A percentile compares a stretch with the other conserved stretches of the same genome.
phyloP scores from a whole-genome alignment of 2,113 vertebrate genomes.

The Scytalopus superciliaris region DNA sequence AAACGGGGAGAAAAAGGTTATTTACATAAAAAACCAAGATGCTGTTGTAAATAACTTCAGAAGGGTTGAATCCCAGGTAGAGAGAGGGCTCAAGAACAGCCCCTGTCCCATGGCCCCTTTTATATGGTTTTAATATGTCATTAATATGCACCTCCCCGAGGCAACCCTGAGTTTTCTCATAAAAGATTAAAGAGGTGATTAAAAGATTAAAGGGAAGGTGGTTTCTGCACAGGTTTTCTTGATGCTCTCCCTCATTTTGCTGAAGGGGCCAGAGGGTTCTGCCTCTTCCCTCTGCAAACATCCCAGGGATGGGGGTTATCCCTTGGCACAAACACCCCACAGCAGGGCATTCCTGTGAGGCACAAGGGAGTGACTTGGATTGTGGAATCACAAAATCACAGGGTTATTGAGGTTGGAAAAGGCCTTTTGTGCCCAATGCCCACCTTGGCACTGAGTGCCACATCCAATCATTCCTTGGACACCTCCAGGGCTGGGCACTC shows the following conservation, averaged over 20 bases:
- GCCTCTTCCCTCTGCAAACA: background rate
- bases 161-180: background rate
- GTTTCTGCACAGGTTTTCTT: background rate
- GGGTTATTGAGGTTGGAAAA: background rate
- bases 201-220: background rate
- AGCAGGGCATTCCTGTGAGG: background rate
- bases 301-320: background rate
- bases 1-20: background rate
- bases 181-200: background rate
- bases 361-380: background rate
- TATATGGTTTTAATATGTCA: background rate
- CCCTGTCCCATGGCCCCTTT: background rate
- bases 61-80: background rate
- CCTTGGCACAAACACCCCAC: background rate
- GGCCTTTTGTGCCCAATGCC: too few relatives aligned
- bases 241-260: background rate
- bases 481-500: background rate
- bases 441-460: background rate
- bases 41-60: background rate
- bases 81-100: background rate
- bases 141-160: background rate
- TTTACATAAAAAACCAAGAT: background rate
- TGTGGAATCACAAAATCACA: background rate
- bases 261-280: background rate
- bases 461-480: fast-evolving